Base-by-base conservation (phyloP, 2,797 vertebrate species). In the Gobionotothen gibberifrons region DNA sequence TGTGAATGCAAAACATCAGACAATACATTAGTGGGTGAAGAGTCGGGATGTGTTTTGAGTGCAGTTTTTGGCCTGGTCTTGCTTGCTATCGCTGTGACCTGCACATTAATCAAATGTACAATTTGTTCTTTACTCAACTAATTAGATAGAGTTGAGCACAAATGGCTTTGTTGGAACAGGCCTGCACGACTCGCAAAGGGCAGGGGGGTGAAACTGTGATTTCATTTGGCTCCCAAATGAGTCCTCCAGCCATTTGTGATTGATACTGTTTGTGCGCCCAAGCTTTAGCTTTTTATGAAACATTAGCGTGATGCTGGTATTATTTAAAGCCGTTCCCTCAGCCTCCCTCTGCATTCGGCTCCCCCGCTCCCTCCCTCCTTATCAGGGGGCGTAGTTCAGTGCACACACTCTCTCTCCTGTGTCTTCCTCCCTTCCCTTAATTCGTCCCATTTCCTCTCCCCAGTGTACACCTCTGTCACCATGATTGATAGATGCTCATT, bases 401-500 rank as follows among this genome's bases (percentile, higher is more conserved):
- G 80, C 78, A 80, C 67, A 66, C 67, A 16, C 78, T 81, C 74
- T 70, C 75, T 81, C 85, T 84, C 75, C 67, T 8, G 72, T 74
- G 74, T 83, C 80, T 43, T 71, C 71, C 67, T 74, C 78, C 62
- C 69, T 36, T 60, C 62, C 81, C 71, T 82, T 79, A 71, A 81
- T 89, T 83, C 85, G 73, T 76, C 74, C 76, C 71, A 47, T 69
- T 82, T 76, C 76, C 85, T 85, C 78, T 89, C 87, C 85, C 89
- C 72, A 62, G 85, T 84, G 87, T 87, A 84, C 80, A 52, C 88
- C 82, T 81, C 88, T 91, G 93, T 93, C 92, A 89, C 69, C 17
- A 22, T 93, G 93, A 93, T 94, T 93, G 93, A 94, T 92, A 84
- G 90, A 91, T 76, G 89, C 88, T 91, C 89, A 76, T 89, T 90